Base-by-base conservation (phyloP, 2,113 vertebrate genomes). In the Hippocampus mohnikei region DNA sequence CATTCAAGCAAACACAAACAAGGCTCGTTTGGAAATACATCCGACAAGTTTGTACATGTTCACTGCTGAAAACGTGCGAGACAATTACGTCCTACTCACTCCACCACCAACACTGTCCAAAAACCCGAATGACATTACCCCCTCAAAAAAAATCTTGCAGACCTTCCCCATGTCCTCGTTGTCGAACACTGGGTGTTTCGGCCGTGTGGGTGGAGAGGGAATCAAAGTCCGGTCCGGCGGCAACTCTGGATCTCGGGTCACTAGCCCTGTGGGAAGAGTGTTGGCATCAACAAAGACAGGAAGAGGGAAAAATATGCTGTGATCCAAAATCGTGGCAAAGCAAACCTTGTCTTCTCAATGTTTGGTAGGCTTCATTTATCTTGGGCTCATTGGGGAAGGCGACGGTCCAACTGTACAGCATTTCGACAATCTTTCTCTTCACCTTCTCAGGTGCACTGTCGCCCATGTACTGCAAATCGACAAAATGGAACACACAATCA, bases 151-250 rank as follows among this genome's bases (percentile, higher is more conserved):
- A 12, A 53, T 18, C 13, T 59, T 12, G 18, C 81, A 74, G 67
- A 98, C 97, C 94, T 97, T 98, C 79, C 96, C 96, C 86, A 98
- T 98, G 86, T 99, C 97, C 76, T 98, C 96, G 42, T 99, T 98
- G 71, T 98, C 97, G 90, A 99, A 98, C 74, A 99, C 95, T 0
- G 97, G 95, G 77, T 99, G 98, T 90, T 95, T 98, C 68, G 95
- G 95, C 20, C 95, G 93, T 25, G 94, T 89, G 0, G 97, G 96
- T 10, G 96, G 96, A 64, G 96, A 99, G 13, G 96, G 96, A 63
- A 98, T 94, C 69, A 99, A 89, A 5, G 96, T 96, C 85, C 90
- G 92, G 84, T 99, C 97, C 81, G 93, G 87, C 12, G 95, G 94
- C 79, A 98, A 87, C 69, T 94, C 89, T 0, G 97, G 96, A 73